phyloP scores from a whole-genome alignment of 2,797 vertebrate genomes.

The Etheostoma perlongum region DNA sequence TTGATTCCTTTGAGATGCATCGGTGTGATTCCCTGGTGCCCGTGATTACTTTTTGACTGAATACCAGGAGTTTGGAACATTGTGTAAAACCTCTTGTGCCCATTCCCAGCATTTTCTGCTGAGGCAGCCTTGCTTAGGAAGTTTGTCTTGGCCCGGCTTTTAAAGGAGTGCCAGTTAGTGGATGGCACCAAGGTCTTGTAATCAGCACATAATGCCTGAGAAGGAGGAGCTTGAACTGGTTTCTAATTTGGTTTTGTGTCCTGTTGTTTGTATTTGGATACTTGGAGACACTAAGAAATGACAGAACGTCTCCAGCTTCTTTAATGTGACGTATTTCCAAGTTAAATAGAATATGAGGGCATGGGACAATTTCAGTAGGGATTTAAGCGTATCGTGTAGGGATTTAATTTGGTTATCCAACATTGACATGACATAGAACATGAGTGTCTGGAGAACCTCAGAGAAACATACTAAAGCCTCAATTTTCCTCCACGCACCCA shows the following conservation, averaged over 20 bases:
- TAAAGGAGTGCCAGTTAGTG: slow-evolving; percentile 46
- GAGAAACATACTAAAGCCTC: neutral
- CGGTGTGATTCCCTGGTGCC: neutral
- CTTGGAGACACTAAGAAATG: neutral
- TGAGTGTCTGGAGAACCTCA: slow-evolving; percentile 8
- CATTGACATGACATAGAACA: neutral
- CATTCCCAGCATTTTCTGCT: slow-evolving; percentile 52
- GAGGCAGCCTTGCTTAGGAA: slow-evolving; percentile 37
- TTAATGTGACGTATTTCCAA: slow-evolving; percentile 7
- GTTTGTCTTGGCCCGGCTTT: slow-evolving; percentile 52
- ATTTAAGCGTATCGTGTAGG: neutral
- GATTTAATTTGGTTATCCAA: neutral
- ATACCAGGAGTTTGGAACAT: slow-evolving; percentile 10
- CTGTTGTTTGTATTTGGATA: slow-evolving; percentile 15
- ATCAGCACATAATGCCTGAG: slow-evolving; percentile 36
- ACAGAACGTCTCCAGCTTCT: slow-evolving; percentile 1
- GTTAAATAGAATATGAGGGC: neutral
- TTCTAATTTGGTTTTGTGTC: slow-evolving; percentile 34
- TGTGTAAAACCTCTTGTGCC: neutral
- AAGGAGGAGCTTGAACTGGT: slow-evolving; percentile 28
- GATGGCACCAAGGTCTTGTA: slow-evolving; percentile 46
- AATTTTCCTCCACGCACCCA: neutral
- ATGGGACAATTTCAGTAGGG: slow-evolving; percentile 11
- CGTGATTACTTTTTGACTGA: neutral
- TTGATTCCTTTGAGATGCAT: neutral